Evolutionary conservation across 2,888 invertebrate species (phyloP).

Genomic region (Drosophila affinis): DNA sequence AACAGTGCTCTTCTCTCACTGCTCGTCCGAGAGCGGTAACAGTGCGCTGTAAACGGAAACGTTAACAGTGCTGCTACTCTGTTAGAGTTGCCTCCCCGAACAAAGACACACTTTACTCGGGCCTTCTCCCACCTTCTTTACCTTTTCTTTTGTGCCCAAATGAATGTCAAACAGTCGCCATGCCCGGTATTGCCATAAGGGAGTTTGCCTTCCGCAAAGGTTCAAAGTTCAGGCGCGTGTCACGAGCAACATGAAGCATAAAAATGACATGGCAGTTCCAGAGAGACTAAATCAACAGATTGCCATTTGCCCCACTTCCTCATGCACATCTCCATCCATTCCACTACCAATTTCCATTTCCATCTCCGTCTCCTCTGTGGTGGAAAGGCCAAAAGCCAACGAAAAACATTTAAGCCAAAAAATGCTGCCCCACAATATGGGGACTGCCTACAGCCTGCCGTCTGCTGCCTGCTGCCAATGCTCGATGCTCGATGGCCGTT

Average conservation of each 20-base stretch:
- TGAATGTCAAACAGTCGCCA: slow-evolving; percentile 31
- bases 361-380: slow-evolving; percentile 13
- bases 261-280: slow-evolving; percentile 61
- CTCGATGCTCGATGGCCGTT: slow-evolving; percentile 1
- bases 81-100: no score
- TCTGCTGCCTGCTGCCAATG: not conserved
- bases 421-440: slow-evolving; percentile 2
- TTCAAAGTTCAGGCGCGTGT: slow-evolving; percentile 72
- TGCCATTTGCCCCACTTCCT: slow-evolving; percentile 53
- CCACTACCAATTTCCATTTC: slow-evolving; percentile 4
- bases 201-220: slow-evolving; percentile 45
- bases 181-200: slow-evolving; percentile 4
- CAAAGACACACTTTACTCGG: no score
- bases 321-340: not conserved
- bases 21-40: no score
- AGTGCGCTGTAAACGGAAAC: no score
- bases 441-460: not conserved
- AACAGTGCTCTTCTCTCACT: no score
- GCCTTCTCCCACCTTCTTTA: no score
- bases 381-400: slow-evolving; percentile 50
- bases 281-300: slow-evolving; percentile 68
- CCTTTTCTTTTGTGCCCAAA: slow-evolving; percentile 11
- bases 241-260: slow-evolving; percentile 8
- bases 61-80: no score
- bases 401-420: slow-evolving; percentile 32